phyloP scores from a whole-genome alignment of 1,140 invertebrate genomes.

The Limonius californicus region DNA sequence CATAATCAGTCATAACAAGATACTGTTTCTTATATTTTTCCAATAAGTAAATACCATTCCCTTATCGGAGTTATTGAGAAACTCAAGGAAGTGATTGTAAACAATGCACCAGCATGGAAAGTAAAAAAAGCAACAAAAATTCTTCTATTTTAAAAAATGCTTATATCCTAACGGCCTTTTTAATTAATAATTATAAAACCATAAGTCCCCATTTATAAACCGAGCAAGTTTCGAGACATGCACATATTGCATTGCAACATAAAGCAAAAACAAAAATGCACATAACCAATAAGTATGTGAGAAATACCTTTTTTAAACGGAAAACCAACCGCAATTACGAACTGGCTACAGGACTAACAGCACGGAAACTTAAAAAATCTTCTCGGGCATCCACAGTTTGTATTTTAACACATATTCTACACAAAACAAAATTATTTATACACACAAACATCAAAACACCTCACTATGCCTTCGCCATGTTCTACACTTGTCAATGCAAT shows the following conservation, averaged over 20 bases:
- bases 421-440: slow-evolving; percentile 6
- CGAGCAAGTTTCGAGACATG: too few relatives aligned
- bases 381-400: not conserved
- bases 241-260: not conserved
- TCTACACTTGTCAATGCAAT: slow-evolving; percentile 1
- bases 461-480: not conserved
- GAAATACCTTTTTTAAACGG: not conserved
- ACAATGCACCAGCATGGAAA: too few relatives aligned
- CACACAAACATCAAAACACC: not conserved
- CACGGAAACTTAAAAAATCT: not conserved
- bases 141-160: too few relatives aligned
- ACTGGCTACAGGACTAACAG: not conserved
- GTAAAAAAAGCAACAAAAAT: too few relatives aligned
- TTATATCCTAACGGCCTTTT: too few relatives aligned
- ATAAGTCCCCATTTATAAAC: too few relatives aligned
- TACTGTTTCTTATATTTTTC: too few relatives aligned
- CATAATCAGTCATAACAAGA: too few relatives aligned
- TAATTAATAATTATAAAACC: too few relatives aligned
- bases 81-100: too few relatives aligned
- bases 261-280: slow-evolving; percentile 6
- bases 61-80: too few relatives aligned
- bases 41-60: too few relatives aligned
- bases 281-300: slow-evolving; percentile 14
- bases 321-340: not conserved
- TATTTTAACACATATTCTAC: not conserved